Evolutionary conservation across 2,797 vertebrate species (phyloP), one percentile per base, ranked within the genome.

Genomic region (Schizothorax lantsangensis): DNA sequence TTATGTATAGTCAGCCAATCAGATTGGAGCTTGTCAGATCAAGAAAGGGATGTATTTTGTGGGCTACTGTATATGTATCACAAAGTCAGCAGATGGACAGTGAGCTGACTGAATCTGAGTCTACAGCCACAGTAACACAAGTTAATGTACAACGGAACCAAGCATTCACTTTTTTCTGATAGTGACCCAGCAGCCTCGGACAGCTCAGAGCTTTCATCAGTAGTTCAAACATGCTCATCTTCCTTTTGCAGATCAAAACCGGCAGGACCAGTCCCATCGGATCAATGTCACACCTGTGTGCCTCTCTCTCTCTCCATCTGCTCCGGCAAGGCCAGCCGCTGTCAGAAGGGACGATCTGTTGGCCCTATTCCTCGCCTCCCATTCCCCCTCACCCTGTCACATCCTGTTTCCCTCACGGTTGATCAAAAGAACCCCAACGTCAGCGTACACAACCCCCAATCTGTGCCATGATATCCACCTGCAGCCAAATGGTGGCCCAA

Each of bases 391-490:
- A 91, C 79, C 62, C 75, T 87, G 87, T 93, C 93, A 92, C 87
- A 90, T 93, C 90, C 90, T 83, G 91, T 95, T 93, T 94, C 91
- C 92, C 89, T 88, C 89, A 88, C 81, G 91, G 88, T 89, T 92
- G 93, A 94, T 95, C 91, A 94, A 93, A 94, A 92, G 90, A 90
- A 93, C 92, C 88, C 89, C 87, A 26, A 89, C 91, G 92, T 94
- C 94, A 93, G 92, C 93, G 91, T 57, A 83, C 85, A 88, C 86
- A 7, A 87, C 88, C 86, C 88, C 88, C 91, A 88, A 91, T 92
- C 92, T 93, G 91, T 91, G 90, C 88, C 86, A 86, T 81, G 89
- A 79, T 38, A 83, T 74, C 71, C 73, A 66, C 87, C 84, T 40
- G 75, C 81, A 64, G 73, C 43, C 84, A 68, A 79, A 30, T 77